phyloP scores from a whole-genome alignment of 1,140 invertebrate species.

The Neomicropteryx cornuta region DNA sequence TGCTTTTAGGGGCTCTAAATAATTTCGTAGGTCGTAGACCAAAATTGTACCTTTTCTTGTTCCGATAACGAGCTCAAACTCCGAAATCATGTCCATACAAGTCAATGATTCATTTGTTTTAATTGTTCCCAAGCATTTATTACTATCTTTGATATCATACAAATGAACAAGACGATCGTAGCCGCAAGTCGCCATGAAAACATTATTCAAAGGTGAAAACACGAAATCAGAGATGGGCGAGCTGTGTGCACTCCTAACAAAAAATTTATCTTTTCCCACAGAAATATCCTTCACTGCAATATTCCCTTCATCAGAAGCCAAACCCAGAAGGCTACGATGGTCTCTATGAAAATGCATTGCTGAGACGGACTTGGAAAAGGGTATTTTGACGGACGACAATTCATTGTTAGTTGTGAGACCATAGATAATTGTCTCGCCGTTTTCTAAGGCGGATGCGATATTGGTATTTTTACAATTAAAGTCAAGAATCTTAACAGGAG shows the following conservation, averaged over 20 bases:
- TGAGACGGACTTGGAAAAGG: conserved; percentile 31
- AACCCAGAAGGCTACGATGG: conserved; percentile 26
- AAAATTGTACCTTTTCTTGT: conserved; percentile 29
- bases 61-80: conserved; percentile 31
- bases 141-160: conserved; percentile 33
- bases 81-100: conserved; percentile 29
- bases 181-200: conserved; percentile 33
- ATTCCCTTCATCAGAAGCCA: conserved; percentile 37
- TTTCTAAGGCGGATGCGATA: conserved; percentile 30
- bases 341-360: conserved; percentile 37
- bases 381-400: conserved; percentile 28
- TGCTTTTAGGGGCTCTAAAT: conserved; percentile 24
- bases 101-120: conserved; percentile 28
- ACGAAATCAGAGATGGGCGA: conserved; percentile 35
- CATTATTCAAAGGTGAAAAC: conserved; percentile 34
- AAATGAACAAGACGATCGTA: conserved; percentile 36
- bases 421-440: conserved; percentile 36
- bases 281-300: conserved; percentile 31
- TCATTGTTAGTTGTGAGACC: conserved; percentile 32
- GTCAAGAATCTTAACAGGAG: conserved; percentile 29
- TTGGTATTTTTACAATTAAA: conserved; percentile 37
- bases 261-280: conserved; percentile 34
- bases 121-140: conserved; percentile 31
- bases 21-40: conserved; percentile 34
- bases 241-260: conserved; percentile 34